Evolutionary conservation across 2,113 vertebrate genomes (phyloP).

Genomic region (Turnix velox): DNA sequence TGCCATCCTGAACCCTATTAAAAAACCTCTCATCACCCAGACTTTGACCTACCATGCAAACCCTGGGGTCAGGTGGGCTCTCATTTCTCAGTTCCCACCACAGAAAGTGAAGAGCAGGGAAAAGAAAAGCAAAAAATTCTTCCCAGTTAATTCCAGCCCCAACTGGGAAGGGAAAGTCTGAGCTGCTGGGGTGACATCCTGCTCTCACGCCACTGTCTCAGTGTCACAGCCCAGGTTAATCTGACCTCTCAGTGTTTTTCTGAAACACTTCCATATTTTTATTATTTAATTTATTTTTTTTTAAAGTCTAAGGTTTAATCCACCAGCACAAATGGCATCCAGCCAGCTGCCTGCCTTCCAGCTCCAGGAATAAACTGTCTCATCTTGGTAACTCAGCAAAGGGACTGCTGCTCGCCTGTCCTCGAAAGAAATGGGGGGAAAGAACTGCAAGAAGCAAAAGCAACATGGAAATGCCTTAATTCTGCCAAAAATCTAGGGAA

Average conservation of each 20-base stretch:
- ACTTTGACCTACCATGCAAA: rapidly evolving
- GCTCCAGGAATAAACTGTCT: neutral
- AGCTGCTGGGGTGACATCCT: neutral
- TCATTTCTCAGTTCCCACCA: rapidly evolving
- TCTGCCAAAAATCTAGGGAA: neutral
- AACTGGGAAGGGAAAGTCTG: neutral
- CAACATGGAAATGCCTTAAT: neutral
- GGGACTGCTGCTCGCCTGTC: neutral
- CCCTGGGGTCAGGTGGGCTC: rapidly evolving
- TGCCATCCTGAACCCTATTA: too few species aligned
- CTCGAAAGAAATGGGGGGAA: neutral
- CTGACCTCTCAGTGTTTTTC: neutral
- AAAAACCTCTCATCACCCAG: neutral
- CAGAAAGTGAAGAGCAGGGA: neutral
- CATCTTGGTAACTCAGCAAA: neutral
- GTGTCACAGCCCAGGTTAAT: neutral
- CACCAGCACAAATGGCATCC: neutral
- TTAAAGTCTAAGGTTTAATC: neutral
- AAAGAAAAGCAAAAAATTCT: neutral
- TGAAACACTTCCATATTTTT: neutral
- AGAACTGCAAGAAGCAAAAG: neutral
- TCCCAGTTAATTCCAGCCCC: neutral
- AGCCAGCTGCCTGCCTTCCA: neutral
- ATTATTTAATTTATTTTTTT: neutral
- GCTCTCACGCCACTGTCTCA: rapidly evolving